Percentiles rank a stretch among this genome's conserved stretches.
Conservation (phyloP, 2,888 invertebrate species). For the Chorisops tibialis region DNA sequence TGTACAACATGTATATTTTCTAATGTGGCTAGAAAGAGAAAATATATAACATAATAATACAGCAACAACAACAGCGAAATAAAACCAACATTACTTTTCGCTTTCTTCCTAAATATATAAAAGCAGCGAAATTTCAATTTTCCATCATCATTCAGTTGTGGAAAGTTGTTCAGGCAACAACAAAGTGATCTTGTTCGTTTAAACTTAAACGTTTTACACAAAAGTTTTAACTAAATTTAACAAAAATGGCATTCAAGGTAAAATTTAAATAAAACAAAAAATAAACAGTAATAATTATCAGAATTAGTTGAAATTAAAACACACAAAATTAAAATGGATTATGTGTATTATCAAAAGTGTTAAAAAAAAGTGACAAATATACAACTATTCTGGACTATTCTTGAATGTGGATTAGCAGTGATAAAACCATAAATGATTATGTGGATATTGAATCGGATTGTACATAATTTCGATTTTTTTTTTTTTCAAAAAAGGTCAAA, state of each 20-base stretch:
- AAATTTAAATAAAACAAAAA: constrained; percentile 14
- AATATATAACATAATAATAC: not conserved
- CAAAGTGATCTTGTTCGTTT: constrained; percentile 26
- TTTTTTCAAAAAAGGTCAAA: too few relatives aligned
- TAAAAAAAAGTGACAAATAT: constrained; percentile 15
- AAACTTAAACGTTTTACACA: not conserved
- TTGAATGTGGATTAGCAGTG: too few relatives aligned
- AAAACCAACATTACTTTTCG: constrained; percentile 35
- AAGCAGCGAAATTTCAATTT: constrained; percentile 48
- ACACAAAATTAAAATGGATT: constrained; percentile 4
- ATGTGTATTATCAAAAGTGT: constrained; percentile 1
- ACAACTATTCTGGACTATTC: too few relatives aligned
- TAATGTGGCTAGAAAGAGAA: constrained; percentile 6
- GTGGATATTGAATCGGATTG: too few relatives aligned
- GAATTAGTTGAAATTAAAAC: not conserved
- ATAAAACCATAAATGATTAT: too few relatives aligned
- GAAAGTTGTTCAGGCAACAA: constrained; percentile 51
- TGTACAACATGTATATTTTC: not conserved
- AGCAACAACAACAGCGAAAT: constrained; percentile 6
- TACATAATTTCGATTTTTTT: too few relatives aligned
- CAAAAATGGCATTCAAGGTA: constrained; percentile 41
- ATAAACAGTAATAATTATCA: not conserved
- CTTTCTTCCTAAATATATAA: constrained; percentile 54
- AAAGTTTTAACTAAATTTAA: constrained; percentile 11
- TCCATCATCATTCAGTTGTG: constrained; percentile 53